A percentile compares a stretch with the other conserved stretches of the same genome.
Conservation (phyloP, 2,888 invertebrate genomes). For the Melanostoma mellinum region DNA sequence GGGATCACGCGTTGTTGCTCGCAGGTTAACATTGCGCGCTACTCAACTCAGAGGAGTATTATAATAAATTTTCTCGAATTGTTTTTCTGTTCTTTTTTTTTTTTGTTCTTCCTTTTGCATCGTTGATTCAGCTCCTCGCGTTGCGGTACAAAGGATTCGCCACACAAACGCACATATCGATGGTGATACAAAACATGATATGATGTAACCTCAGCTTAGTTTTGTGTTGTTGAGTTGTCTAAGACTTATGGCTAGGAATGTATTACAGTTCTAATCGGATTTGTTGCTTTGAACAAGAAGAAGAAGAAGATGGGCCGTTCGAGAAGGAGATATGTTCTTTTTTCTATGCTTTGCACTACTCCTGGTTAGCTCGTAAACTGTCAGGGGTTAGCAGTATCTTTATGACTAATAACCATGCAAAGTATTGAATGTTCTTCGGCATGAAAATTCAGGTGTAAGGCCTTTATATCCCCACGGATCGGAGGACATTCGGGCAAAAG, state of each 20-base stretch:
- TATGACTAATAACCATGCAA: conserved; percentile 67
- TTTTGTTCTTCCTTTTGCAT: conserved; percentile 7
- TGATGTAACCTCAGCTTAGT: conserved; percentile 50
- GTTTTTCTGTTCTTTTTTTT: not conserved
- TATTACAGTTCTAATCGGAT: conserved; percentile 65
- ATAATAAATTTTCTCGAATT: conserved; percentile 55
- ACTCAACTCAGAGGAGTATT: conserved; percentile 32
- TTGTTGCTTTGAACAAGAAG: conserved; percentile 20
- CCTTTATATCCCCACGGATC: not conserved
- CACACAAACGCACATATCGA: conserved; percentile 18
- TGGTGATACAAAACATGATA: conserved; percentile 51
- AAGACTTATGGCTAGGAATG: conserved; percentile 46
- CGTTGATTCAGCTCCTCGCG: not conserved
- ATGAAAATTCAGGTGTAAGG: conserved; percentile 22
- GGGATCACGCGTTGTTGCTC: conserved; percentile 17
- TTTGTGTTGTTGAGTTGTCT: conserved; percentile 39
- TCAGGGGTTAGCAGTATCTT: conserved; percentile 60
- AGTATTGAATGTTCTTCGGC: conserved; percentile 32
- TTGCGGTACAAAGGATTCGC: conserved; percentile 24
- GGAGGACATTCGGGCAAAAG: conserved; percentile 18
- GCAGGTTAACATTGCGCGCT: conserved; percentile 28
- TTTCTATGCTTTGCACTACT: conserved; percentile 9
- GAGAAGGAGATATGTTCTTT: conserved; percentile 1
- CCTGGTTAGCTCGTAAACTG: conserved; percentile 39
- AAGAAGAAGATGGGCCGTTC: not conserved